Base-by-base conservation (phyloP, 2,797 vertebrate genomes). In the Myoxocephalus aenaeus region DNA sequence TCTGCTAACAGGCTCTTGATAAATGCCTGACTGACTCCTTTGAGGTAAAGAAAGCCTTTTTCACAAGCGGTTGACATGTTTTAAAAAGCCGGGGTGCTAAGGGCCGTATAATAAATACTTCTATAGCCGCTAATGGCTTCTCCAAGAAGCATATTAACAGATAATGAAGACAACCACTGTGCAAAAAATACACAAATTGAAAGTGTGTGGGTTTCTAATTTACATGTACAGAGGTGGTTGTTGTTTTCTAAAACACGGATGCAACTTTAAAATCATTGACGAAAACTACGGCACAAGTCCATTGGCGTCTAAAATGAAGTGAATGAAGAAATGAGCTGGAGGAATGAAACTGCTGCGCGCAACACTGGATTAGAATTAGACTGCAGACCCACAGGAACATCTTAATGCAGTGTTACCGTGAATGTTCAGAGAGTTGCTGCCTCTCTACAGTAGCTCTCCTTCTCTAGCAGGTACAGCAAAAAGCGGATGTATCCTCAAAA, bases 21-120 rank as follows among this genome's bases (percentile, higher is more conserved):
- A 64, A 82, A 86, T 61, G 77, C 67, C 71, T 84, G 75, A 69
- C 44, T 85, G 57, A 66, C 38, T 86, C 74, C 65, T 82, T 73
- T 78, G 65, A 86, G 69, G 58, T 73, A 75, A 80, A 85, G 25
- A 82, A 72, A 79, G 70, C 51, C 51, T 73, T 77, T 32, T 86
- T 83, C 75, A 86, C 79, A 86, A 86, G 77, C 73, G 70, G 38
- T 44, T 81, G 74, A 69, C 62, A 86, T 61, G 14, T 68, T 84
- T 67, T 65, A 29, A 73, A 71, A 70, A 70, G 46, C 63, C 8
- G 3, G 4, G 10, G 18, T 18, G 61, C 56, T 76, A 66, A 70
- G 46, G 65, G 70, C 20, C 75, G 68, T 54, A 59, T 57, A 68
- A 69, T 70, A 57, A 78, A 69, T 75, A 32, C 36, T 46, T 76